Evolutionary conservation across 2,797 vertebrate genomes (phyloP).

Genomic region (Platyrinchus mystaceus): DNA sequence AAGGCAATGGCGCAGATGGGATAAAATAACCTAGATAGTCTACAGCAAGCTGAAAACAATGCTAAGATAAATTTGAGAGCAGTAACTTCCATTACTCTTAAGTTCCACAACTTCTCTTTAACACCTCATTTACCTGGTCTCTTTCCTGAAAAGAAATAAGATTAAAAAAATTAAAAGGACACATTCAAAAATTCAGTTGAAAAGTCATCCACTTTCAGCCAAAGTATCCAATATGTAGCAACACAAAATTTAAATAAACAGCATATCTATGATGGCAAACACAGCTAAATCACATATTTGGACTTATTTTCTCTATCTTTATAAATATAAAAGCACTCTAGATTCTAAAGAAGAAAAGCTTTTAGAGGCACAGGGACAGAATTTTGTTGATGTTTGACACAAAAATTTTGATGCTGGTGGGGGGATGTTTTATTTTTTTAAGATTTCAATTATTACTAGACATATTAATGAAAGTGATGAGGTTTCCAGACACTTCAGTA

Average conservation of each 20-base stretch:
- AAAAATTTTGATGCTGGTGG: background rate
- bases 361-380: background rate
- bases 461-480: background rate
- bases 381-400: background rate
- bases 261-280: background rate
- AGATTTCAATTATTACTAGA: background rate
- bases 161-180: background rate
- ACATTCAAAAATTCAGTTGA: background rate
- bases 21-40: background rate
- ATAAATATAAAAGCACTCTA: background rate
- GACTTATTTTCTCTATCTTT: background rate
- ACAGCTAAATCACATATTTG: background rate
- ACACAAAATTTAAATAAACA: background rate
- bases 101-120: background rate
- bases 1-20: background rate
- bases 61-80: slow-evolving; percentile 5
- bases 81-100: background rate
- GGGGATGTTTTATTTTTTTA: background rate
- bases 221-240: background rate
- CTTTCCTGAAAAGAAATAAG: background rate
- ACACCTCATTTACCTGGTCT: background rate
- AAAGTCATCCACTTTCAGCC: background rate
- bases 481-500: background rate
- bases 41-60: background rate
- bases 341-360: background rate